Percentiles rank a stretch among this genome's conserved stretches.
Evolutionary conservation across 2,888 invertebrate genomes (phyloP).

Genomic region (Morpho deidamia): DNA sequence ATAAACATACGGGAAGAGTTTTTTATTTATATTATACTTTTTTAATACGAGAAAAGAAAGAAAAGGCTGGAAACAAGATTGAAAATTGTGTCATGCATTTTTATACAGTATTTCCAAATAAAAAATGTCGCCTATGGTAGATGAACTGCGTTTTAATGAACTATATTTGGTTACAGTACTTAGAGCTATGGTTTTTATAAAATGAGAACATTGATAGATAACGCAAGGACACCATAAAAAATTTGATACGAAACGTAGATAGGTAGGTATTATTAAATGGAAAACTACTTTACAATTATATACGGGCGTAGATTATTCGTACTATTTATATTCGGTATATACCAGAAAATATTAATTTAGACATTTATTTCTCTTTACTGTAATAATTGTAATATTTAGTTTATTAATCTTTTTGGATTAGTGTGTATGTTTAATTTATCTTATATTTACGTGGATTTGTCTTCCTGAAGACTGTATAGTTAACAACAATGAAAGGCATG

Average conservation of each 20-base stretch:
- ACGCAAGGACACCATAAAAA: conserved; percentile 48
- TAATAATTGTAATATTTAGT: conserved; percentile 10
- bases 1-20: conserved; percentile 14
- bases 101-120: conserved; percentile 13
- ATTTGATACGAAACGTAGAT: conserved; percentile 74
- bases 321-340: conserved; percentile 20
- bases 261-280: conserved; percentile 76
- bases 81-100: conserved; percentile 14
- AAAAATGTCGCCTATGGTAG: conserved; percentile 10
- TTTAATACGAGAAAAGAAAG: conserved; percentile 18
- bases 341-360: conserved; percentile 16
- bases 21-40: conserved; percentile 24
- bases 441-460: conserved; percentile 20
- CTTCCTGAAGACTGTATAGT: conserved; percentile 24
- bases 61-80: conserved; percentile 15
- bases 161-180: conserved; percentile 15
- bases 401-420: conserved; percentile 15
- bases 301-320: conserved; percentile 30
- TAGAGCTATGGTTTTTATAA: conserved; percentile 34
- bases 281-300: conserved; percentile 63
- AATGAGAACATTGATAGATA: conserved; percentile 36
- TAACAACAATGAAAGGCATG: conserved; percentile 16
- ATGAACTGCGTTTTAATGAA: conserved; percentile 14
- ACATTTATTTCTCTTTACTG: conserved; percentile 6
- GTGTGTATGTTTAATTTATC: conserved; percentile 15